Evolutionary conservation across 2,797 vertebrate genomes (phyloP), one percentile per base, ranked within the genome.

Genomic region (Smutsia gigantea): DNA sequence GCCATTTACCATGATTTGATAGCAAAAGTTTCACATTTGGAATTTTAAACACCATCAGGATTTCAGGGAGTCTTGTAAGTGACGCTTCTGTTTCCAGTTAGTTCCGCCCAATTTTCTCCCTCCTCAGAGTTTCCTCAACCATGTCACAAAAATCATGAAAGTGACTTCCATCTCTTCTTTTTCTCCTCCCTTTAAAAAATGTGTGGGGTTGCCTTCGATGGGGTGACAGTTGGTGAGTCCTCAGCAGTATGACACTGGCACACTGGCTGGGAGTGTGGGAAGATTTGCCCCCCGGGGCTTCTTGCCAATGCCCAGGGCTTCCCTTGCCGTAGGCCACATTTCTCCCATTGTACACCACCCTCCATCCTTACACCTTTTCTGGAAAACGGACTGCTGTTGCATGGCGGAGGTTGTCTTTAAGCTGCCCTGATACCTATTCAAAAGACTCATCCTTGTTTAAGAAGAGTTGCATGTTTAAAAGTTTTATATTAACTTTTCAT

Each of bases 1-100:
- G 96, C 90, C 87, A 97, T 98, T 98, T 98, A 95, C 97, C 95
- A 78, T 98, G 97, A 98, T 98, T 95, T 97, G 94, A 97, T 98
- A 98, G 98, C 97, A 98, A 96, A 97, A 97, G 94, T 97, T 98
- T 98, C 97, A 97, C 84, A 94, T 96, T 95, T 97, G 97, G 96
- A n/a, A 95, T 98, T 98, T 97, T 78, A 96, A 96, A 95, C 91
- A 88, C 92, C 78, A 59, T 94, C 96, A 83, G 78, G 88, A 89
- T 78, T 66, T 98, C 95, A 96, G 91, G 97, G 92, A 94, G 90
- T 94, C 97, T 95, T 94, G 84, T 94, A 81, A 71, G 59, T 85
- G n/a, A 75, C 92, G 49, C 77, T 68, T 92, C 23, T 46, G 53
- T 66, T 39, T n/a, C 64, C 46, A 29, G 55, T 63, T 34, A 29